A percentile compares a stretch with the other conserved stretches of the same genome.
Conservation (phyloP, 2,797 vertebrate genomes). For the Mormyrus hasselquistii region DNA sequence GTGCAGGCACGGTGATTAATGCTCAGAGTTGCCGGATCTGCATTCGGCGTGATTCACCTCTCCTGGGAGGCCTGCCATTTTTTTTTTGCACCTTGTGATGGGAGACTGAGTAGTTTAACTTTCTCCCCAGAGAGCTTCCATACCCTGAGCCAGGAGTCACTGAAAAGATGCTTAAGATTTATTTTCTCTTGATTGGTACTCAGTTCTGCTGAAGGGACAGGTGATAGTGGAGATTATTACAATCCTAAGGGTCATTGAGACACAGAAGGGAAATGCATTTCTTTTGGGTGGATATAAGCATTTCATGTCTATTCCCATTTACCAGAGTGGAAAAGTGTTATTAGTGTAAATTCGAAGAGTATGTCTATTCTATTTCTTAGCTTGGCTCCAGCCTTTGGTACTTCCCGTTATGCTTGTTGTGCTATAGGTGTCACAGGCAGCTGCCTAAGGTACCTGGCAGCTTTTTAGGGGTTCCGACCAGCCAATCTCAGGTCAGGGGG, state of each 20-base stretch:
- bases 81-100: too few species aligned
- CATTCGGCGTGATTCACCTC: too few species aligned
- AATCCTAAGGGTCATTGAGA: neutral
- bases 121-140: too few species aligned
- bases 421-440: neutral
- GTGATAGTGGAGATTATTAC: neutral
- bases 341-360: neutral
- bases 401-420: neutral
- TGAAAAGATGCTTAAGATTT: too few species aligned
- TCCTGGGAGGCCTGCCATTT: too few species aligned
- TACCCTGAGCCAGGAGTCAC: too few species aligned
- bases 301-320: neutral
- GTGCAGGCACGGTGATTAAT: too few species aligned
- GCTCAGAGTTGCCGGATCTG: too few species aligned
- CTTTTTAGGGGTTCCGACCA: neutral
- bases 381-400: neutral
- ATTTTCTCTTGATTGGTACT: neutral
- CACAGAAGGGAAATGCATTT: neutral
- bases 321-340: neutral
- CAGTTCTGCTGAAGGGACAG: neutral
- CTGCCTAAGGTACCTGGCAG: neutral
- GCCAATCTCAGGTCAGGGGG: neutral
- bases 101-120: too few species aligned
- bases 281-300: neutral
- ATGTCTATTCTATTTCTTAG: neutral